Percentiles rank a stretch among this genome's conserved stretches.
These are phyloP conservation scores for Alviniconcha strummeri DNA, from an alignment of 2,888 invertebrate genomes.

Conservation along the genomic window DNA sequence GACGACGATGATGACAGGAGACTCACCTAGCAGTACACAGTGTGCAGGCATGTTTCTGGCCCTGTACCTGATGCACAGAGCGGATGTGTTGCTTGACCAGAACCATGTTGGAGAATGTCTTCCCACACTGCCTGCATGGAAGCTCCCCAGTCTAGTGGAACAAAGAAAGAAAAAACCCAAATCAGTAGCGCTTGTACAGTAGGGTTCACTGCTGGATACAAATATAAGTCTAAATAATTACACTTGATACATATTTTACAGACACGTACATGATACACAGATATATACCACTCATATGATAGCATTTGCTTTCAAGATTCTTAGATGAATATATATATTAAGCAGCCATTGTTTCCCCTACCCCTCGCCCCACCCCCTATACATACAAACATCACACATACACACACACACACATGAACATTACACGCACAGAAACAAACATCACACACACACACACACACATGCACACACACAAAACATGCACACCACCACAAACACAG, in stretches of 20 bases:
- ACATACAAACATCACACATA: background rate
- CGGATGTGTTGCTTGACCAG: conserved; percentile 52
- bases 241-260: no score
- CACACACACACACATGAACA: background rate
- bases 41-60: conserved; percentile 22
- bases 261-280: no score
- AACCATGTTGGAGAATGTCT: conserved; percentile 46
- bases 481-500: background rate
- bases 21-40: background rate
- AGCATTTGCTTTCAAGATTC: no score
- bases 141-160: background rate
- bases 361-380: no score
- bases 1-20: no score
- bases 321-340: no score
- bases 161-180: background rate
- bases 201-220: no score
- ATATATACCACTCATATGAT: no score
- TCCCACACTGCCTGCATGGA: conserved; percentile 49
- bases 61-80: conserved; percentile 43
- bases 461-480: background rate
- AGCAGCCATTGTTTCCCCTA: no score
- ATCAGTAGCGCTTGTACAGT: no score
- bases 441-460: background rate
- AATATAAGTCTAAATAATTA: no score
- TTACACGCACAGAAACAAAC: background rate